Percentiles rank a stretch among this genome's conserved stretches.
Conservation (phyloP, 2,888 invertebrate species). For the Hypomecis atomaria region DNA sequence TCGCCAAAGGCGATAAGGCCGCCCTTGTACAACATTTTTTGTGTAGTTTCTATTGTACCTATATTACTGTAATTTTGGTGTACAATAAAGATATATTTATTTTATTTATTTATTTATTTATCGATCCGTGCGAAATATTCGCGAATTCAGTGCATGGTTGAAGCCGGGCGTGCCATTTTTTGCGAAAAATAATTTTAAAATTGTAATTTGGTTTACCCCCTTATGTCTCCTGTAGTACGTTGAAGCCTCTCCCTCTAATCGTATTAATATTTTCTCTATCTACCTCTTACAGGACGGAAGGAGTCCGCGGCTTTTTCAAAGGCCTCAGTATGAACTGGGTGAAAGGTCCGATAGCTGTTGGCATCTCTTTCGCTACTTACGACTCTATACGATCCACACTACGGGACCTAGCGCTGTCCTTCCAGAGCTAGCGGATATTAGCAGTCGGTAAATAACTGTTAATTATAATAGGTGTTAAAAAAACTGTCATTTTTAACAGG, state of each 20-base stretch:
- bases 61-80: too few species aligned
- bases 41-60: too few species aligned
- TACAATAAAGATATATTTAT: too few species aligned
- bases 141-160: too few species aligned
- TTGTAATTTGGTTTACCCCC: too few species aligned
- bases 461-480: not conserved
- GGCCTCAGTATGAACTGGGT: slow-evolving; percentile 99
- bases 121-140: too few species aligned
- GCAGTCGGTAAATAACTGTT: not conserved
- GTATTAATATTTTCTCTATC: not conserved
- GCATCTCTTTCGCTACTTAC: slow-evolving; percentile 98
- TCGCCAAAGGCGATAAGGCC: too few species aligned
- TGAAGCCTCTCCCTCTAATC: too few species aligned
- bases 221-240: not conserved
- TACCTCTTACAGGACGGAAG: slow-evolving; percentile 89
- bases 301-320: slow-evolving; percentile 96
- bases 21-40: too few species aligned
- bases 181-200: too few species aligned
- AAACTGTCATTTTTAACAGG: not conserved
- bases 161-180: too few species aligned
- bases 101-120: too few species aligned
- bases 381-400: slow-evolving; percentile 89
- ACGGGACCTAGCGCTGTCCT: slow-evolving; percentile 63
- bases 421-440: slow-evolving; percentile 46
- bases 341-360: slow-evolving; percentile 95